These are phyloP conservation scores for Chloroceryle inda DNA, from an alignment of 2,797 vertebrate genomes.

Conservation along the genomic window DNA sequence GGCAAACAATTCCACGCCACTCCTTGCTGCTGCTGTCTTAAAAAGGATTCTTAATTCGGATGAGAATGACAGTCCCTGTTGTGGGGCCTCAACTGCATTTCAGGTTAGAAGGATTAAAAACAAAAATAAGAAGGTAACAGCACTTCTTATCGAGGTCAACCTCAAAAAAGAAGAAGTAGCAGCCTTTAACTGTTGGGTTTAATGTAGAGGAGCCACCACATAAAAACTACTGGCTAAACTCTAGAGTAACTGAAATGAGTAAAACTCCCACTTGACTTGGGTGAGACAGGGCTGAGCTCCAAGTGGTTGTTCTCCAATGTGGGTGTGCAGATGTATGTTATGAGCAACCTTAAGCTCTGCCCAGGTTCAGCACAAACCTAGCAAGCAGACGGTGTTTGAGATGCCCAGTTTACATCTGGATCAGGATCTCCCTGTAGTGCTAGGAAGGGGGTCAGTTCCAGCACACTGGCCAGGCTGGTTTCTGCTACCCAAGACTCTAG, in stretches of 20 bases:
- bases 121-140: background rate
- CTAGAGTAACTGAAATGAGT: background rate
- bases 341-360: background rate
- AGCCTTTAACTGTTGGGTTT: background rate
- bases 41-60: background rate
- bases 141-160: background rate
- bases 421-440: background rate
- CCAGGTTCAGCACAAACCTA: background rate
- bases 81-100: background rate
- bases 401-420: background rate
- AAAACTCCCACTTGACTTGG: background rate
- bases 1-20: conserved; percentile 61
- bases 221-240: background rate
- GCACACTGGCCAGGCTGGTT: accelerated
- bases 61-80: background rate
- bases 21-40: conserved; percentile 7
- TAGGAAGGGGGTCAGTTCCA: background rate
- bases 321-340: background rate
- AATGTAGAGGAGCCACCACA: background rate
- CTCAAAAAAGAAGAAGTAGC: conserved; percentile 14
- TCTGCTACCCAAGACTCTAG: background rate
- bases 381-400: background rate
- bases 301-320: background rate
- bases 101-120: background rate
- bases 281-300: conserved; percentile 1